Evolutionary conservation across 2,113 vertebrate species (phyloP), one percentile per base, ranked within the genome.

Genomic region (Zosterops pallidus): DNA sequence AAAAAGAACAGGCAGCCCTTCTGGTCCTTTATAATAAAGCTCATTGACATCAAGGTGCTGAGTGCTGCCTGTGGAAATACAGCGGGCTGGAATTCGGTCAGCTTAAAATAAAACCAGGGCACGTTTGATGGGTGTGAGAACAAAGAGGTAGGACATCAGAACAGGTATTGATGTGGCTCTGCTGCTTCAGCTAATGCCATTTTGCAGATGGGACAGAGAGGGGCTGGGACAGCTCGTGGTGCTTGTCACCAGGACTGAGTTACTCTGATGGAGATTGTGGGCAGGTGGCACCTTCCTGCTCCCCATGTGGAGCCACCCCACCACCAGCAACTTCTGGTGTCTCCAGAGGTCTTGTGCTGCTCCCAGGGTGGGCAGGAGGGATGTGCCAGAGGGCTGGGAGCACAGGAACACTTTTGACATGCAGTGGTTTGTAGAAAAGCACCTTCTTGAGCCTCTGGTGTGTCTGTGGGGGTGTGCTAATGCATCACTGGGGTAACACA

Each of bases 51-150:
- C 41, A 55, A 84, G 69, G 84, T 50, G 39, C 56, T 62, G 5
- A 41, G 68, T 49, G 59, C 71, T 76, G 55, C 81, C 42, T 8
- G 22, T 60, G 72, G 37, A 71, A 81, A 63, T 86, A 28, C 77
- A 90, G 71, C 3, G 1, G 75, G 35, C 42, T 89, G 91, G 69
- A 75, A 70, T 68, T 62, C 2, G 4, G 50, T 57, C 85, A 83
- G 71, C 74, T 64, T 71, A 83, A 82, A 85, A 94, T 89, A 91
- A 94, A 94, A 77, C 74, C 83, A 67, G 68, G 65, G 16, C 52
- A 37, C 2, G 0, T 86, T 65, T 75, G 72, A 68, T 86, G 76
- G 55, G 39, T 9, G 0, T 59, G 67, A 79, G 59, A 68, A 39
- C 39, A 62, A 74, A 90, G 71, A 47, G 68, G 35, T 33, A 33